Evolutionary conservation across 2,888 invertebrate genomes (phyloP), one percentile per base, ranked within the genome.

Genomic region (Stenchaetothrips biformis): DNA sequence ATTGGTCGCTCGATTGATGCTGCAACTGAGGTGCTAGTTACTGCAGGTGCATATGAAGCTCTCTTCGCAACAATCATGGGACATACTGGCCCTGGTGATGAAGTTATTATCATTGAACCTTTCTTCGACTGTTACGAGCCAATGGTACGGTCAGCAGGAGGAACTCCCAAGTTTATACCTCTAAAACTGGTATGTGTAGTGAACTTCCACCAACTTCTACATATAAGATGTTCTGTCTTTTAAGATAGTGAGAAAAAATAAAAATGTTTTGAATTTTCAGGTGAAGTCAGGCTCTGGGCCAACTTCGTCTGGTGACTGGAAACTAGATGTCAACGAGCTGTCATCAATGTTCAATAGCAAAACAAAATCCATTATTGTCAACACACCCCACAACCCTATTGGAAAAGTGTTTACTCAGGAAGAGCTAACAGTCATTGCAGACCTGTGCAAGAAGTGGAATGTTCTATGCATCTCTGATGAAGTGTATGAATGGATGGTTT

Each of bases 101-200:
- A 98, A 89, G 97, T 96, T 81, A 97, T 99, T 82, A 95, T 99
- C 47, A 97, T 99, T 83, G 99, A 99, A 86, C 99, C 99, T 0
- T 99, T 93, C 88, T 99, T 97, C 86, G 99, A 99, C 87, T 99
- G 98, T 86, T 99, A 99, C 85, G 95, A 94, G 83, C 97, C 97
- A 0, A 97, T 99, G 95, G 94, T 98, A 18, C 90, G 89, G 83
- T 91, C 92, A 84, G 96, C 97, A 2, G 95, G 96, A 0, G 99
- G 98, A 0, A 88, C 91, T 25, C 93, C 97, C 0, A 93, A 91
- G 82, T 98, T 94, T 86, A 94, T 99, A 83, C 93, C 98, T 0
- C 88, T 99, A 37, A 90, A 93, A 87, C 93, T 95, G 81, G 94
- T 95, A 37, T 37, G 37, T 37, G 4, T 2, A 37, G 37, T 37